A percentile compares a stretch with the other conserved stretches of the same genome.
These are phyloP conservation scores for Chrysodeixis includens DNA, from an alignment of 2,888 invertebrate genomes.

Conservation along the genomic window DNA sequence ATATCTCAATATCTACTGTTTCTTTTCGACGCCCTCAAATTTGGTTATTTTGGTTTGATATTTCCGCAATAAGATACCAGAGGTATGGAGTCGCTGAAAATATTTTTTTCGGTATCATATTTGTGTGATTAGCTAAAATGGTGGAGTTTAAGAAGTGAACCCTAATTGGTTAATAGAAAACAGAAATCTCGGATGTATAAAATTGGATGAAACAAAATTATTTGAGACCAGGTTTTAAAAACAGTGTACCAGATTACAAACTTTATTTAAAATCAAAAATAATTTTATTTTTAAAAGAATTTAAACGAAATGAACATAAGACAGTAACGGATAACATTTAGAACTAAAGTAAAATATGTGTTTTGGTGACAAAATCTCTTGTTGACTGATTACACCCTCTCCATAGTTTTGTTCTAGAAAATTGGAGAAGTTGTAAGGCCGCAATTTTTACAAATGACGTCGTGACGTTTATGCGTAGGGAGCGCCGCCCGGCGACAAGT, in stretches of 20 bases:
- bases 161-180: neutral
- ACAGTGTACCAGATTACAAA: too few relatives aligned
- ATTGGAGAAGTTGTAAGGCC: slow-evolving; percentile 86
- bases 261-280: too few relatives aligned
- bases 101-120: slow-evolving; percentile 2
- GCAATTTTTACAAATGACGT: slow-evolving; percentile 90
- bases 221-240: neutral
- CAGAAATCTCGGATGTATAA: neutral
- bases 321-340: neutral
- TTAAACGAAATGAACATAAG: neutral
- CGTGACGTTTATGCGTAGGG: slow-evolving; percentile 88
- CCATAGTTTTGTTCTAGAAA: slow-evolving; percentile 72
- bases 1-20: too few relatives aligned
- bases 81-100: slow-evolving; percentile 60
- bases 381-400: slow-evolving; percentile 53
- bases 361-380: neutral
- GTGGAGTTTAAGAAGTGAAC: neutral
- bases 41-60: slow-evolving; percentile 85
- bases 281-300: too few relatives aligned
- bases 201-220: neutral
- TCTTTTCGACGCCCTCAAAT: slow-evolving; percentile 86
- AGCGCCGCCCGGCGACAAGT: slow-evolving; percentile 83
- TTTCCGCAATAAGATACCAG: slow-evolving; percentile 73
- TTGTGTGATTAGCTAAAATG: neutral
- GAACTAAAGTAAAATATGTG: neutral